phyloP scores from a whole-genome alignment of 2,797 vertebrate species.

The Aldrovandia affinis region DNA sequence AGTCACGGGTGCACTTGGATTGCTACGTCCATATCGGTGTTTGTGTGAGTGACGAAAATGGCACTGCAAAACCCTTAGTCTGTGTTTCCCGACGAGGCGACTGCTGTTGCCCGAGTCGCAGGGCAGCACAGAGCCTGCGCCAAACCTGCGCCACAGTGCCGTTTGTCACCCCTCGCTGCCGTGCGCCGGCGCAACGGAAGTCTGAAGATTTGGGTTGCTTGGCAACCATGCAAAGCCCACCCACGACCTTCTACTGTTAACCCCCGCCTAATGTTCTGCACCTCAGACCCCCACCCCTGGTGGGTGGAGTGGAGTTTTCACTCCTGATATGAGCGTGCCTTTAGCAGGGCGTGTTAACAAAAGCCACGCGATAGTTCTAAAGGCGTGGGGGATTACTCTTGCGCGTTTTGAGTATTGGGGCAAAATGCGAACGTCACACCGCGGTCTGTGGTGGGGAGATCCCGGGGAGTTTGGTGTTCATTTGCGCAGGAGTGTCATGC shows the following conservation, averaged over 20 bases:
- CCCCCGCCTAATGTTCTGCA: not conserved
- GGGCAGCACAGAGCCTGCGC: too few relatives aligned
- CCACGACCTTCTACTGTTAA: not conserved
- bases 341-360: too few relatives aligned
- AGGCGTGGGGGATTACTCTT: not conserved
- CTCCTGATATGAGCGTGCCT: not conserved
- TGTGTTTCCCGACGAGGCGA: too few relatives aligned
- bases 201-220: not conserved
- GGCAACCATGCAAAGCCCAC: not conserved
- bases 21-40: too few relatives aligned
- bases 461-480: not conserved
- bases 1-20: too few relatives aligned
- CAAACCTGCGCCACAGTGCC: not conserved
- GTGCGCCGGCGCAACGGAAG: not conserved
- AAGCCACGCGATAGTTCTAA: too few relatives aligned
- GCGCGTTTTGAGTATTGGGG: not conserved
- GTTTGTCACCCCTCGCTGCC: too few relatives aligned
- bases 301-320: not conserved
- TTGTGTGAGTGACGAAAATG: too few relatives aligned
- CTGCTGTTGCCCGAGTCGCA: too few relatives aligned
- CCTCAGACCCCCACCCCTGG: not conserved
- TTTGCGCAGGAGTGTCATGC: not conserved
- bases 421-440: not conserved
- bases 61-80: too few relatives aligned
- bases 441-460: not conserved